Evolutionary conservation across 2,797 vertebrate species (phyloP), one percentile per base, ranked within the genome.

Genomic region (Diglossa cyanea): DNA sequence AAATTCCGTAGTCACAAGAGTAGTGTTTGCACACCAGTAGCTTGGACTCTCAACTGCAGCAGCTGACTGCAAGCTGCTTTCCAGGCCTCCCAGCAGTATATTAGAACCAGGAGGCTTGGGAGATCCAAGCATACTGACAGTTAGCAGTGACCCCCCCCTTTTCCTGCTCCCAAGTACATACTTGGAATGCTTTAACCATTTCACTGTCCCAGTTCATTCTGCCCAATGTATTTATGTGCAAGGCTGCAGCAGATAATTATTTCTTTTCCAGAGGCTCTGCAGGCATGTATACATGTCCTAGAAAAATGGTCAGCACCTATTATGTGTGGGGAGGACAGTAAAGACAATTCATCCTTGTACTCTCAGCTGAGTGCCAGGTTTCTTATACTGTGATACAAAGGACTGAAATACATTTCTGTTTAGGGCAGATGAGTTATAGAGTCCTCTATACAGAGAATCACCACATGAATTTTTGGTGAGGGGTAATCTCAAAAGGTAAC

Each of bases 31-130:
- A 86, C 78, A 39, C 45, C 11, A 28, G 55, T 86, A 71, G 14
- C 74, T 75, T 18, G 10, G 71, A 89, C 50, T 88, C 57, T 83
- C 10, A 7, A 80, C 95, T 90, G 44, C 76, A 93, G 90, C 93
- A 97, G 94, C 95, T 95, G 90, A 88, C 62, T 86, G 85, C 93
- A 90, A 94, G 86, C 93, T 94, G 93, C 94, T 97, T 91, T 96
- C 91, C 51, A 3, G 90, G 61, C 44, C 9, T 94, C 42, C 35
- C 33, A 94, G 94, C 89, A 96, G 76, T 79, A 47, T 93, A 88
- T 95, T 95, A 96, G 93, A 97, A 80, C 89, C 96, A 96, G 96
- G 94, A 97, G 95, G 92, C 86, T 93, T 42, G 72, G 82, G 87
- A 93, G 93, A 94, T 70, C 92, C 94, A 95, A 95, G 66, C 58